Evolutionary conservation across 2,113 vertebrate species (phyloP).

Genomic region (Rhea pennata): DNA sequence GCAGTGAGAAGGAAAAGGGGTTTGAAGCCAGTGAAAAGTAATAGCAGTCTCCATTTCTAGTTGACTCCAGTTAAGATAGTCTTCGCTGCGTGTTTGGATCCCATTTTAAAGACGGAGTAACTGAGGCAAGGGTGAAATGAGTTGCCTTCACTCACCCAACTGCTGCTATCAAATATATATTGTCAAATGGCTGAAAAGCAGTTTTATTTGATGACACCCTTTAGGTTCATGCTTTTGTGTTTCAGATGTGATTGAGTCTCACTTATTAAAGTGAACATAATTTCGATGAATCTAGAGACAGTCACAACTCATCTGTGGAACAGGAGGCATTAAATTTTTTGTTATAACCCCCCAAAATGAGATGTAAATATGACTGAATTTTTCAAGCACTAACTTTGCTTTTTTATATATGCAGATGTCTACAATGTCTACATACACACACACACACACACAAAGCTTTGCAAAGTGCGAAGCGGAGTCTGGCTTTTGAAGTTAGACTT

Average conservation of each 20-base stretch:
- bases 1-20: background rate
- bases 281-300: background rate
- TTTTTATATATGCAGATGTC: background rate
- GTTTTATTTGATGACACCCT: background rate
- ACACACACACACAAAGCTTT: background rate
- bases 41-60: background rate
- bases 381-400: background rate
- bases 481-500: background rate
- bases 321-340: background rate
- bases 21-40: background rate
- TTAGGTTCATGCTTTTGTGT: background rate
- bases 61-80: background rate
- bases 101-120: background rate
- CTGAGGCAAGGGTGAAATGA: background rate
- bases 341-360: background rate
- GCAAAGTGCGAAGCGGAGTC: background rate
- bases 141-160: background rate
- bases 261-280: background rate
- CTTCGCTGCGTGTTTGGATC: background rate
- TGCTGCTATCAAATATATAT: background rate
- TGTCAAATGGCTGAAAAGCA: background rate
- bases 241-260: background rate
- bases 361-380: background rate
- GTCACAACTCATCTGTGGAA: background rate
- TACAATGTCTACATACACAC: background rate